Base-by-base conservation (phyloP, 2,888 invertebrate genomes). In the Aethes cnicana region DNA sequence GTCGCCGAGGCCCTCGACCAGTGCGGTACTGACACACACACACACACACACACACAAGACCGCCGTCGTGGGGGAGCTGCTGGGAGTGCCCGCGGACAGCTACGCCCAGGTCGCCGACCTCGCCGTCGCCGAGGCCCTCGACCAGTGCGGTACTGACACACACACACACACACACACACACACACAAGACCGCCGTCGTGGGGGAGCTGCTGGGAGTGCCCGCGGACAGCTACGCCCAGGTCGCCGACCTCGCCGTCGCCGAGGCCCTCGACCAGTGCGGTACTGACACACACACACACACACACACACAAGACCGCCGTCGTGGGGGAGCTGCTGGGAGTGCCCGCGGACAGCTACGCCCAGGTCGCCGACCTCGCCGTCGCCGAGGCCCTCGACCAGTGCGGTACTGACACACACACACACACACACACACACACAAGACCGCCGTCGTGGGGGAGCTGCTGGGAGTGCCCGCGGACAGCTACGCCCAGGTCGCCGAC, bases 191-290 rank as follows among this genome's bases (percentile, higher is more conserved):
- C n/a, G n/a, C n/a, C n/a, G n/a, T 81, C 1, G 86, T 85, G 56
- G 77, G 69, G 1, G 64, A 66, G 2, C 56, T 74, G 58, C 62
- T 88, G 54, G 81, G 81, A 7, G 75, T 86, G 18, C 81, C 87
- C 7, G 55, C 64, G 0, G 54, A 60, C 16, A 57, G 65, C 55
- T 75, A 64, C 67, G 47, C 66, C n/a, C 77, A 79, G 25, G 25
- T 86, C 16, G 80, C 82, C 0, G 87, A 89, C 49, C 57, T 88
- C 3, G 85, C 85, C 26, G 78, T 83, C 0, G 85, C 83, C 0
- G 87, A 86, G 2, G 75, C 82, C 1, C 50, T 77, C 21, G 81
- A 84, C 0, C 73, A 78, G 42, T 73, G 81, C 48, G 86, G 86
- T 86, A 1, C 58, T 81, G 68, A 0, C 7, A 6, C 8, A n/a